Evolutionary conservation across 1,140 invertebrate species (phyloP), one percentile per base, ranked within the genome.

Genomic region (Drosophila bifasciata): DNA sequence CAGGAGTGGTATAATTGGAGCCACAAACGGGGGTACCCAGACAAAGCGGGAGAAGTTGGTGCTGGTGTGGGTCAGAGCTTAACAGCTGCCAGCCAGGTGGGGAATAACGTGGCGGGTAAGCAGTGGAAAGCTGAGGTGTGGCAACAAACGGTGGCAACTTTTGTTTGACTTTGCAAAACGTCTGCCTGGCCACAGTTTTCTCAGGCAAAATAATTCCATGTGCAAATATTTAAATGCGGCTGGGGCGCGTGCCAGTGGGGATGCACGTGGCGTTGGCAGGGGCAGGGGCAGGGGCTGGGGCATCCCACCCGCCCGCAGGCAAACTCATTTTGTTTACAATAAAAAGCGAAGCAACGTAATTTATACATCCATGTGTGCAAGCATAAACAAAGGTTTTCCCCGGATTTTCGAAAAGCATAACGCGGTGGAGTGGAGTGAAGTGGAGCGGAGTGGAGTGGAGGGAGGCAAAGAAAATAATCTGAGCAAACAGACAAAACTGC

Each of bases 191-290:
- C 43, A 39, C 59, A 59, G 46, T 69, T 60, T 79, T 60, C 78
- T 49, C 59, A 49, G 53, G 46, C 55, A 64, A 88, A 81, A 86
- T 86, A 86, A 88, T 88, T 81, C 79, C 61, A 60, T 58, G 67
- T 62, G 83, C 72, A 86, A 86, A 86, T 86, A 86, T 86, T 88
- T 86, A 88, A 88, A 78, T 70, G 83, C n/a, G 58, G 59, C 62
- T 62, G 36, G 44, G 57, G 50, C 45, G 28, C 16, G 32, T 36
- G 60, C n/a, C n/a, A 25, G 7, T 0, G 39, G 17, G 11, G n/a
- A n/a, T 39, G 39, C 45, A 15, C 39, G 9, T n/a, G n/a, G n/a
- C n/a, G n/a, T n/a, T n/a, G n/a, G n/a, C n/a, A n/a, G n/a, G n/a
- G n/a, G n/a, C 19, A 44, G 6, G 13, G 39, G n/a, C n/a, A n/a